These are phyloP conservation scores for Drosophila kanekoi DNA, from an alignment of 2,888 invertebrate species.

Conservation along the genomic window DNA sequence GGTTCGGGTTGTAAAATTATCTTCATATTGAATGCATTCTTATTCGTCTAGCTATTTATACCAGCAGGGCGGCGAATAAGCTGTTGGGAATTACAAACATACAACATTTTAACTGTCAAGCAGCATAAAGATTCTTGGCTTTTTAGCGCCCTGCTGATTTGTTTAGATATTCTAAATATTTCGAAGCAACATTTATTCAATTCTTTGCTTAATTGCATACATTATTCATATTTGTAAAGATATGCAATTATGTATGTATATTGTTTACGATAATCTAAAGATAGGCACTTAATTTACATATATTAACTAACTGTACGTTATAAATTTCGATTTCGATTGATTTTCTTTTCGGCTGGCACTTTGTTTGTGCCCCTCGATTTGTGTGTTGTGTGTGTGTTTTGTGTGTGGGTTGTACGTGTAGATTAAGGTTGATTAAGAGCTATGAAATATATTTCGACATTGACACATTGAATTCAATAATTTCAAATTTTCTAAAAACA, in stretches of 20 bases:
- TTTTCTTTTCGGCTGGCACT: conserved; percentile 55
- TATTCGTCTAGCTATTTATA: neutral
- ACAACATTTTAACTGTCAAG: neutral
- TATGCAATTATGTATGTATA: conserved; percentile 61
- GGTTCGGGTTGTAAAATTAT: conserved; percentile 68
- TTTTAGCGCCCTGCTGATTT: neutral
- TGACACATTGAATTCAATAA: conserved; percentile 80
- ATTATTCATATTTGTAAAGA: conserved; percentile 60
- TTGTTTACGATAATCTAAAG: conserved; percentile 59
- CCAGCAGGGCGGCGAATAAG: neutral
- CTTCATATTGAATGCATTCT: conserved; percentile 44
- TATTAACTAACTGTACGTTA: conserved; percentile 77
- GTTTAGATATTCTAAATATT: conserved; percentile 18
- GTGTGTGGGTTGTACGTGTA: conserved; percentile 50
- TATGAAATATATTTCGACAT: conserved; percentile 76
- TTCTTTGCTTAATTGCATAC: conserved; percentile 71
- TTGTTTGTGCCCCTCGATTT: conserved; percentile 48
- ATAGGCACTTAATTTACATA: conserved; percentile 79
- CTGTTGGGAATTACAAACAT: conserved; percentile 56
- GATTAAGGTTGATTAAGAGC: conserved; percentile 56
- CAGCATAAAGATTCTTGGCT: neutral
- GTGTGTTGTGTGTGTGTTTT: conserved; percentile 35
- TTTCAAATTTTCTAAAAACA: conserved; percentile 56
- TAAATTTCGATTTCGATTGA: conserved; percentile 64
- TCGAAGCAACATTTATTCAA: conserved; percentile 77